Percentiles rank a stretch among this genome's conserved stretches.
phyloP scores from a whole-genome alignment of 2,888 invertebrate species.

The Notocelia uddmanniana region DNA sequence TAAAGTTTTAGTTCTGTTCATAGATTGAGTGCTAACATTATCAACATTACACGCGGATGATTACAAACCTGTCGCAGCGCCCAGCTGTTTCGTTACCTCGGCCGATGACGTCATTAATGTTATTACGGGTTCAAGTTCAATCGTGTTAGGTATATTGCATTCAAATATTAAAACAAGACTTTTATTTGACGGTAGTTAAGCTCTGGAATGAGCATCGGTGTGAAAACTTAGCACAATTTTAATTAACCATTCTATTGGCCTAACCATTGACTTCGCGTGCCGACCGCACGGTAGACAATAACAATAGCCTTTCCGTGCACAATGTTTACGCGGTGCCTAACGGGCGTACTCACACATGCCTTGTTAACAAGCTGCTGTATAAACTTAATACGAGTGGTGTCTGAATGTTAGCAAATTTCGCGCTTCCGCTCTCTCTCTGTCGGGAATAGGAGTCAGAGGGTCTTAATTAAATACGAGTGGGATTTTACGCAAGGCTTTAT shows the following conservation, averaged over 20 bases:
- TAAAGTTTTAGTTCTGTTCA: no score
- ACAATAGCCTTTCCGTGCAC: neutral
- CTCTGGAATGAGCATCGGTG: no score
- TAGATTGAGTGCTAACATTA: no score
- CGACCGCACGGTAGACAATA: neutral
- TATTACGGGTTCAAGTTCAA: no score
- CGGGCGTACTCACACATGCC: conserved; percentile 6
- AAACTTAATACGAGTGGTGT: conserved; percentile 4
- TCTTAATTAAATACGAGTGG: conserved; percentile 2
- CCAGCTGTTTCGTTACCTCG: no score
- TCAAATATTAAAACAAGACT: no score
- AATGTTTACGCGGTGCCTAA: conserved; percentile 18
- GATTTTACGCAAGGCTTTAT: neutral
- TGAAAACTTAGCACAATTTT: neutral
- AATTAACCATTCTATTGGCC: neutral
- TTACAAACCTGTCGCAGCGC: no score
- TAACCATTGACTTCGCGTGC: neutral
- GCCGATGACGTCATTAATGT: no score
- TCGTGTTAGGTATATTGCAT: no score
- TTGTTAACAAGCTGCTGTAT: conserved; percentile 11
- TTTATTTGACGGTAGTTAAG: no score
- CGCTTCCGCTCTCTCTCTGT: neutral
- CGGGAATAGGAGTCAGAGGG: neutral
- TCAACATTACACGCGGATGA: no score
- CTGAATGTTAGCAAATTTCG: conserved; percentile 16